phyloP scores from a whole-genome alignment of 2,113 vertebrate species.

The Scomber scombrus region DNA sequence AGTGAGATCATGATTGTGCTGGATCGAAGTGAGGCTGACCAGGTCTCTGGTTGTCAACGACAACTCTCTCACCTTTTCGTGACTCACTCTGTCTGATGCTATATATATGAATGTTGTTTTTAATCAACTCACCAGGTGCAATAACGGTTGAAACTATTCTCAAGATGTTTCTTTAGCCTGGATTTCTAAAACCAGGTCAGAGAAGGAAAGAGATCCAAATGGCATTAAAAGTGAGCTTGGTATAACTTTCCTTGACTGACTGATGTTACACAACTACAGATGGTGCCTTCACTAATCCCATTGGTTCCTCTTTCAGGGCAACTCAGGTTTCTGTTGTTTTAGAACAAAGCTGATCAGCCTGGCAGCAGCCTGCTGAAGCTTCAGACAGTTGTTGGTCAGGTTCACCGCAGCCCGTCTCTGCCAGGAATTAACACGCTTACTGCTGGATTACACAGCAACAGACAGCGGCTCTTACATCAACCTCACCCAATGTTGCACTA shows the following conservation, averaged over 20 bases:
- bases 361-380: slow-evolving; percentile 25
- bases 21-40: neutral
- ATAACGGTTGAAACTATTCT: slow-evolving; percentile 14
- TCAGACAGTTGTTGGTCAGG: slow-evolving; percentile 17
- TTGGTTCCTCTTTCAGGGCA: slow-evolving; percentile 20
- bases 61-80: neutral
- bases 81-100: neutral
- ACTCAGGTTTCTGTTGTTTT: slow-evolving; percentile 33
- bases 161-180: slow-evolving; percentile 44
- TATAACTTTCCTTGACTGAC: slow-evolving; percentile 18
- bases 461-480: neutral
- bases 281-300: slow-evolving; percentile 30
- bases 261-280: slow-evolving; percentile 12
- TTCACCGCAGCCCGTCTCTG: slow-evolving; percentile 3
- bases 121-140: neutral
- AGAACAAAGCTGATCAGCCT: slow-evolving; percentile 35
- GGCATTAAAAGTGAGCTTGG: slow-evolving; percentile 35
- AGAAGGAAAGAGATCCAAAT: slow-evolving; percentile 11
- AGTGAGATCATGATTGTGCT: no score
- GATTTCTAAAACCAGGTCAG: slow-evolving; percentile 21
- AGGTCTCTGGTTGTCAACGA: neutral
- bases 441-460: slow-evolving; percentile 30
- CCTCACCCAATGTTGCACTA: neutral
- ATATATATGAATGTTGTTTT: slow-evolving; percentile 26
- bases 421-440: slow-evolving; percentile 14